A percentile compares a stretch with the other conserved stretches of the same genome.
These are phyloP conservation scores for Anseranas semipalmata DNA, from an alignment of 2,113 vertebrate species.

Conservation along the genomic window DNA sequence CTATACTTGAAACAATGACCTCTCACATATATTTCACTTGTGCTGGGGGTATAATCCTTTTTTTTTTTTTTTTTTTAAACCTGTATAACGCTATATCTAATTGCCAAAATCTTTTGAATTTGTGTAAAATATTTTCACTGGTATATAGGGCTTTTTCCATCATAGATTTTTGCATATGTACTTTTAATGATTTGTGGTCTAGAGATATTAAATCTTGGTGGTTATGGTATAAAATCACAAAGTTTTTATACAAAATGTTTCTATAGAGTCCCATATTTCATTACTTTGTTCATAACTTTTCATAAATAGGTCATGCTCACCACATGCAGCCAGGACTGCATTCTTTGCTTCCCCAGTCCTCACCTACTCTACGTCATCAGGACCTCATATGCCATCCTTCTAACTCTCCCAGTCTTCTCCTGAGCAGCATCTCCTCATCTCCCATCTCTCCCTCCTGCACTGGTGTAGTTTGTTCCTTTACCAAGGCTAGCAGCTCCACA, in stretches of 20 bases:
- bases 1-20: background rate
- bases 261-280: background rate
- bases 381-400: background rate
- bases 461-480: background rate
- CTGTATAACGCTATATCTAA: background rate
- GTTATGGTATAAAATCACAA: background rate
- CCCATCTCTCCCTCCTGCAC: background rate
- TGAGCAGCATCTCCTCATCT: background rate
- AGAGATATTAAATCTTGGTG: background rate
- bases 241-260: background rate
- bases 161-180: background rate
- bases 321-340: background rate
- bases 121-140: background rate
- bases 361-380: accelerated
- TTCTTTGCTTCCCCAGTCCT: background rate
- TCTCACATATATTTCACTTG: background rate
- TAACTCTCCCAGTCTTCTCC: background rate
- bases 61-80: background rate
- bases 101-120: background rate
- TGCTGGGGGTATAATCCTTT: background rate
- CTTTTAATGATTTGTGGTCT: background rate
- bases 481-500: accelerated
- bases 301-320: background rate
- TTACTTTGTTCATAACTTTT: background rate
- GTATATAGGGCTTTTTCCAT: background rate